These are phyloP conservation scores for Pelobates cultripes DNA, from an alignment of 2,797 vertebrate species.

Conservation along the genomic window DNA sequence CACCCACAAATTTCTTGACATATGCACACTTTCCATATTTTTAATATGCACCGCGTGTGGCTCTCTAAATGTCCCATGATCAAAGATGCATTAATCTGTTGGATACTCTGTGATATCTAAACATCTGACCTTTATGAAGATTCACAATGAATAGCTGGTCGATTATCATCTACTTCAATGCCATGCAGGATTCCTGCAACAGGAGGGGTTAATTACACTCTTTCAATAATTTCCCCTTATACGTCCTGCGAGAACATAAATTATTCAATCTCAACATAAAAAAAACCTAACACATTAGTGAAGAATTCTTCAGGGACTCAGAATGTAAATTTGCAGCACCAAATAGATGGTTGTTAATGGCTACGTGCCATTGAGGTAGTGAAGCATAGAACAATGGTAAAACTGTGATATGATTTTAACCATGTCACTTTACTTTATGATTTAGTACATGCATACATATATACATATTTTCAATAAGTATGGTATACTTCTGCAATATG, in stretches of 20 bases:
- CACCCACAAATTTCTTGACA: not conserved
- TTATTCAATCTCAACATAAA: constrained; percentile 71
- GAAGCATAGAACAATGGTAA: constrained; percentile 62
- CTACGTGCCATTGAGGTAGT: constrained; percentile 64
- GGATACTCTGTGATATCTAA: not conserved
- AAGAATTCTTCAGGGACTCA: constrained; percentile 65
- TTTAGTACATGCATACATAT: constrained; percentile 27
- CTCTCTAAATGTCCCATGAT: not conserved
- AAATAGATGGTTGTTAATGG: constrained; percentile 71
- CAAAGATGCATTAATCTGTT: not conserved
- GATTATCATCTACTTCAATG: constrained; percentile 14
- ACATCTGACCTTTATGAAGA: not conserved
- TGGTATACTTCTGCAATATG: not conserved
- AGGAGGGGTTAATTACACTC: constrained; percentile 59
- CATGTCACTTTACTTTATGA: constrained; percentile 59
- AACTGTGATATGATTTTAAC: constrained; percentile 61
- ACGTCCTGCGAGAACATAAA: constrained; percentile 69
- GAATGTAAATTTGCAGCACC: constrained; percentile 66
- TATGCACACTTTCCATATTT: not conserved
- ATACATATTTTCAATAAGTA: not conserved
- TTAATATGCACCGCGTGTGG: not conserved
- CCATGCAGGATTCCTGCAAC: not conserved
- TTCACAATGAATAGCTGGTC: not conserved
- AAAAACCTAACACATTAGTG: constrained; percentile 70
- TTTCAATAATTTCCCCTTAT: constrained; percentile 68